phyloP scores from a whole-genome alignment of 2,888 invertebrate species.

The Exephanes ischioxanthus region DNA sequence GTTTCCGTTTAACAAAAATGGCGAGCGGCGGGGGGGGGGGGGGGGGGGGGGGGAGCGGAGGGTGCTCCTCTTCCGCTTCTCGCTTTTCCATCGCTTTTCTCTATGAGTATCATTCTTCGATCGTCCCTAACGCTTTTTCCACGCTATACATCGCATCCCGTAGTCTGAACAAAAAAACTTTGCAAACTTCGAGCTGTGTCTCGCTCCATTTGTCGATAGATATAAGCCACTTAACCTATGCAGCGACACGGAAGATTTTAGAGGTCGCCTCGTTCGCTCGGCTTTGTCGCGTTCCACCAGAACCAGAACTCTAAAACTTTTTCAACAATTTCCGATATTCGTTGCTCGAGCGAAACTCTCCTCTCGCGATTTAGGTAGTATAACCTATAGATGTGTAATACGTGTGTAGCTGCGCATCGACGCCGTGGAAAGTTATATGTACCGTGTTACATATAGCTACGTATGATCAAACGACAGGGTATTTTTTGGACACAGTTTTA shows the following conservation, averaged over 20 bases:
- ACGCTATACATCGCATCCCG: background rate
- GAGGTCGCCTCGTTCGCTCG: constrained; percentile 42
- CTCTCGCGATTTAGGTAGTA: constrained; percentile 30
- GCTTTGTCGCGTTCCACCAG: constrained; percentile 33
- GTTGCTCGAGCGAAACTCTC: constrained; percentile 57
- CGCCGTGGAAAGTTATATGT: no score
- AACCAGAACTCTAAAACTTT: constrained; percentile 60
- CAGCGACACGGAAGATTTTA: constrained; percentile 17
- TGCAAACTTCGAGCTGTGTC: constrained; percentile 59
- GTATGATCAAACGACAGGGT: no score
- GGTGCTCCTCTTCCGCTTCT: background rate
- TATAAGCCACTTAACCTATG: constrained; percentile 38
- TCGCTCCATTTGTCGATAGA: constrained; percentile 61
- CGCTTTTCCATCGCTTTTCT: constrained; percentile 11
- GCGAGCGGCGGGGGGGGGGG: no score
- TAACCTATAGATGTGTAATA: background rate
- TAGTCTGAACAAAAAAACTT: constrained; percentile 37
- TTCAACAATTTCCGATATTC: constrained; percentile 70
- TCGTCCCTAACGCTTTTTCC: background rate
- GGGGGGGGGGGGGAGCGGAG: background rate
- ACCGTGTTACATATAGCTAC: no score
- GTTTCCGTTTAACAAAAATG: constrained; percentile 2
- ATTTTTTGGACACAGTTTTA: no score
- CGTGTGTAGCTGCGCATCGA: background rate
- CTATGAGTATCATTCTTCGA: background rate